Evolutionary conservation across 2,888 invertebrate genomes (phyloP), one percentile per base, ranked within the genome.

Genomic region (Pinctada fucata): DNA sequence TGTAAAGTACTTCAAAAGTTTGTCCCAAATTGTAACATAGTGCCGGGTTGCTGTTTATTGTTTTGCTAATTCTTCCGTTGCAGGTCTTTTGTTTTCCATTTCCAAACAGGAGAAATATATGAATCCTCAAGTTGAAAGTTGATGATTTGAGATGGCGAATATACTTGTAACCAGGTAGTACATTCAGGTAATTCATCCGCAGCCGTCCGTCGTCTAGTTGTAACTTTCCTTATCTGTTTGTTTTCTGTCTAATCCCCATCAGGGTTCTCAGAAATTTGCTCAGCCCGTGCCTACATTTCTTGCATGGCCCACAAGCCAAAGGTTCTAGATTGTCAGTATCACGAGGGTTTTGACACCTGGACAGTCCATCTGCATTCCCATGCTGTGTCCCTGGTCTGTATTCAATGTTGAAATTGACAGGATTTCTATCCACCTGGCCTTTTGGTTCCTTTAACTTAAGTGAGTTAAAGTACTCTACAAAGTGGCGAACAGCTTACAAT

Each of bases 401-500:
- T 65, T 81, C 79, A 52, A 84, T 75, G 13, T 45, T 52, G 69
- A 85, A 85, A 50, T 81, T 72, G 65, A 79, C n/a, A 83, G 72
- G 6, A 79, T 72, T 52, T 80, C 80, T 13, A 79, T 75, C 83
- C 82, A 84, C 31, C 83, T 52, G 6, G 13, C 76, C 79, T 48
- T 79, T 79, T 48, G 84, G 82, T 8, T 84, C 84, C 47, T 83
- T 81, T 47, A 82, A 8, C 13, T 66, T 76, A 63, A 81, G 81
- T 5, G 82, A 68, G 80, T 31, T 58, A 50, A 70, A 82, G 65
- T 80, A 82, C n/a, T 81, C 71, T 1, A 75, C 63, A 52, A 79
- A 82, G 69, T 75, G 58, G 5, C 48, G 13, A 4, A 82, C 78
- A 13, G 79, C 81, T 10, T 79, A 47, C 10, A 79, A 58, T 31